Evolutionary conservation across 2,797 vertebrate species (phyloP).

Genomic region (Enteromius viviparus): DNA sequence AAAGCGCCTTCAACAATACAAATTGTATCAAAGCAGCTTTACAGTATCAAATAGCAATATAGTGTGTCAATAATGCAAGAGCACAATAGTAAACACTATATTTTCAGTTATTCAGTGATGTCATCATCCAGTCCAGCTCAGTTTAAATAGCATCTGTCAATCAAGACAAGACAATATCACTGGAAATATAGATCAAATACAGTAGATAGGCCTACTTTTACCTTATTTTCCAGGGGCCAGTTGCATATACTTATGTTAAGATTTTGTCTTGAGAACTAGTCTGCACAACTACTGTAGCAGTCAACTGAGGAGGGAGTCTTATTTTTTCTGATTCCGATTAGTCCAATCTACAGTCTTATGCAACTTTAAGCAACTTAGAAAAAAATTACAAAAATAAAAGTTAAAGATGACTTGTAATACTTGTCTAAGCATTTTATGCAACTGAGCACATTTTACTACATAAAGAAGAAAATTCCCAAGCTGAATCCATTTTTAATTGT

Average conservation of each 20-base stretch:
- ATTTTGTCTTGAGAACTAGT: neutral
- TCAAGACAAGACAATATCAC: no score
- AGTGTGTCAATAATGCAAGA: no score
- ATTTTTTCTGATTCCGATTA: neutral
- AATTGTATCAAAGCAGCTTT: no score
- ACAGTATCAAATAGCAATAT: no score
- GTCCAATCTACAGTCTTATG: neutral
- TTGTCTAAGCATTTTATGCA: neutral
- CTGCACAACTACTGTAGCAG: neutral
- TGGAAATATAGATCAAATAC: neutral
- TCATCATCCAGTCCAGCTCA: no score
- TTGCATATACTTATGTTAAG: neutral
- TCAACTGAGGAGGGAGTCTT: neutral
- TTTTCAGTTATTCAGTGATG: no score
- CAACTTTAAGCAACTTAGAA: no score
- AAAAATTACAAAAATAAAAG: neutral
- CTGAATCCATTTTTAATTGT: slow-evolving; percentile 51
- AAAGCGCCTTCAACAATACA: no score
- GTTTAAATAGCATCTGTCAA: no score
- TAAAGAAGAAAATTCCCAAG: slow-evolving; percentile 59
- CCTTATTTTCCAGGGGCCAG: neutral
- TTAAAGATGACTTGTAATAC: neutral
- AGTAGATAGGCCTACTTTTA: neutral
- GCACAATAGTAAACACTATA: no score
- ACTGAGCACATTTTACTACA: neutral